phyloP scores from a whole-genome alignment of 2,797 vertebrate species.

The Chloroceryle inda region DNA sequence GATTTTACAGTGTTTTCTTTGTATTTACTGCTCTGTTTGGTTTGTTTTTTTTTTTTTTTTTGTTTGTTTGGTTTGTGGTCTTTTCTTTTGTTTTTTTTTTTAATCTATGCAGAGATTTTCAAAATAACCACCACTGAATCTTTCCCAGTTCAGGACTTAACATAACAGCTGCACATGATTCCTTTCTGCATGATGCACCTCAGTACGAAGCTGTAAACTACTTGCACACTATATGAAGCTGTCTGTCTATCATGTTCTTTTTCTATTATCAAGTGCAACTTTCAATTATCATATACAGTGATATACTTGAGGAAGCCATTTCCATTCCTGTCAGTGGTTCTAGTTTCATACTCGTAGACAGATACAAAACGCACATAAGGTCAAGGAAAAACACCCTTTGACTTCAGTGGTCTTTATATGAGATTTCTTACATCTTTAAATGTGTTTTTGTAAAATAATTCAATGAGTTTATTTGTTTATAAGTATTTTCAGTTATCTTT shows the following conservation, averaged over 20 bases:
- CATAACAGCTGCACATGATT: background rate
- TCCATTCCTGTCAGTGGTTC: constrained; percentile 15
- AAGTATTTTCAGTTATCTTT: background rate
- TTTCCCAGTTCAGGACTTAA: constrained; percentile 19
- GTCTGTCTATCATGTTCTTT: background rate
- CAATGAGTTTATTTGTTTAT: background rate
- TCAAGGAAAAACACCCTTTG: background rate
- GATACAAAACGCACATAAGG: background rate
- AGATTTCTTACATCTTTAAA: background rate
- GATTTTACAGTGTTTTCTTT: background rate
- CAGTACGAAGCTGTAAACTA: background rate
- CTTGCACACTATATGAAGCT: background rate
- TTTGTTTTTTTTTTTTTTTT: too few relatives aligned
- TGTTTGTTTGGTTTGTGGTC: background rate
- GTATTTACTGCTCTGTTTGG: background rate
- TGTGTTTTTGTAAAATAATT: background rate
- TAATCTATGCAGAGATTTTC: background rate
- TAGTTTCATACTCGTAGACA: background rate
- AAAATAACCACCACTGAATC: constrained; percentile 14
- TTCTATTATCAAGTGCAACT: background rate
- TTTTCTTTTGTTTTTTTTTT: background rate
- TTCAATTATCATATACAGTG: background rate
- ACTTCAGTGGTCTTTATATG: background rate
- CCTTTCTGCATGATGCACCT: background rate
- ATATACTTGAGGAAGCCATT: constrained; percentile 31